Base-by-base conservation (phyloP, 2,888 invertebrate species). In the Diarsia mendica region DNA sequence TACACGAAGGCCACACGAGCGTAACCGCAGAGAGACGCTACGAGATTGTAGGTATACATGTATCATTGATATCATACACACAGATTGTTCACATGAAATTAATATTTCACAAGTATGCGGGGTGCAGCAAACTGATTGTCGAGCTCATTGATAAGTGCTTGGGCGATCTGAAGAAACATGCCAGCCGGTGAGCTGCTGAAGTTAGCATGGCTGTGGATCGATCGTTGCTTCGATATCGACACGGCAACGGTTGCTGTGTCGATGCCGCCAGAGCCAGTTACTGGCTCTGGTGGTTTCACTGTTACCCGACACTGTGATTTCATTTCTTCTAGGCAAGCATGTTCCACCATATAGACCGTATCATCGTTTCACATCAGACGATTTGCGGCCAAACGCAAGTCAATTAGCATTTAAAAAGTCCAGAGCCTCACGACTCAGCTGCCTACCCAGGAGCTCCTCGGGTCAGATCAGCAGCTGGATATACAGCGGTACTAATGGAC, bases 1-100 rank as follows among this genome's bases (percentile, higher is more conserved):
- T 48, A 33, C 49, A 70, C 60, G 55, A 64, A 75, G 39, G 64
- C 58, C 78, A 58, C 82, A 80, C 82, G 66, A 74, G 63, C 78
- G 82, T 63, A 64, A 74, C 53, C 51, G 23, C 49, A 80, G 20
- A 44, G 66, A 33, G 33, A 49, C 44, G 48, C 20, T 44, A 28
- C 55, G 28, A 28, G n/a, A 61, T 73, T 15, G 13, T n/a, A n/a
- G n/a, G n/a, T 53, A 20, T 61, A 33, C 15, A 15, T n/a, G n/a
- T n/a, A n/a, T n/a, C n/a, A n/a, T n/a, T n/a, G n/a, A n/a, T 23
- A 9, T 28, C 10, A 20, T 48, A 18, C 53, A 18, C 53, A 23
- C 10, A 53, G n/a, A n/a, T 15, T 18, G 20, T 51, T 20, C 39
- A 48, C 6, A 68, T 67, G 9, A 11, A 4, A 65, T 67, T 15